These are phyloP conservation scores for Enteromius radiatus DNA, from an alignment of 2,797 vertebrate genomes.

Conservation along the genomic window DNA sequence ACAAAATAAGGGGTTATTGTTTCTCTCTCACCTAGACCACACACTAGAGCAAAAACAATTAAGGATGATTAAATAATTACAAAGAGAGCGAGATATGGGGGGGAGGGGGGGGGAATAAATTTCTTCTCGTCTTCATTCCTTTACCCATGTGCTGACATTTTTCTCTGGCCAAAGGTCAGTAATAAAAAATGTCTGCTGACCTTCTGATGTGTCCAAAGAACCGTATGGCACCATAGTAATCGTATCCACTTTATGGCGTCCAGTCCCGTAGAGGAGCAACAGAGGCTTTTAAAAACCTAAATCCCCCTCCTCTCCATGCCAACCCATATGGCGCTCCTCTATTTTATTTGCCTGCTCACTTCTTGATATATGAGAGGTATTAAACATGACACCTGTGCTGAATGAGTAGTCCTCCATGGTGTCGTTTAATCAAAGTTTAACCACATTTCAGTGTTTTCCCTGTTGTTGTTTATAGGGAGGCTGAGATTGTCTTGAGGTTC, in stretches of 20 bases:
- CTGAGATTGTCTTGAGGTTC: constrained; percentile 80
- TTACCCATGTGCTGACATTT: constrained; percentile 17
- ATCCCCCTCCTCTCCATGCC: constrained; percentile 65
- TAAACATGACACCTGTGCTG: constrained; percentile 86
- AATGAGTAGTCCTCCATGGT: constrained; percentile 66
- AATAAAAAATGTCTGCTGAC: constrained; percentile 63
- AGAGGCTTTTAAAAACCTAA: constrained; percentile 74
- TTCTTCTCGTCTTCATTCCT: background rate
- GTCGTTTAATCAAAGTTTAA: constrained; percentile 76
- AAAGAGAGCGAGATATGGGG: constrained; percentile 51
- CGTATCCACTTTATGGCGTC: constrained; percentile 53
- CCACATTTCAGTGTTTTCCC: constrained; percentile 44
- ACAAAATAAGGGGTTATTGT: constrained; percentile 49
- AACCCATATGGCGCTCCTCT: constrained; percentile 71
- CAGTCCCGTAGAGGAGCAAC: constrained; percentile 46
- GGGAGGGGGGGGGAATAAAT: background rate
- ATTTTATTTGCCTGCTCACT: constrained; percentile 66
- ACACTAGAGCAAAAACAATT: constrained; percentile 76
- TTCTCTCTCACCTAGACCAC: constrained; percentile 51
- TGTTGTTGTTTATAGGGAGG: constrained; percentile 59
- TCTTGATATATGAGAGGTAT: constrained; percentile 85
- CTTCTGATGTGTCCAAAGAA: constrained; percentile 42
- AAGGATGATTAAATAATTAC: constrained; percentile 74
- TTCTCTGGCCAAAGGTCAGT: constrained; percentile 65
- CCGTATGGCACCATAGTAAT: constrained; percentile 42